Evolutionary conservation across 2,888 invertebrate genomes (phyloP).

Genomic region (Eumacrocentrus americanus): DNA sequence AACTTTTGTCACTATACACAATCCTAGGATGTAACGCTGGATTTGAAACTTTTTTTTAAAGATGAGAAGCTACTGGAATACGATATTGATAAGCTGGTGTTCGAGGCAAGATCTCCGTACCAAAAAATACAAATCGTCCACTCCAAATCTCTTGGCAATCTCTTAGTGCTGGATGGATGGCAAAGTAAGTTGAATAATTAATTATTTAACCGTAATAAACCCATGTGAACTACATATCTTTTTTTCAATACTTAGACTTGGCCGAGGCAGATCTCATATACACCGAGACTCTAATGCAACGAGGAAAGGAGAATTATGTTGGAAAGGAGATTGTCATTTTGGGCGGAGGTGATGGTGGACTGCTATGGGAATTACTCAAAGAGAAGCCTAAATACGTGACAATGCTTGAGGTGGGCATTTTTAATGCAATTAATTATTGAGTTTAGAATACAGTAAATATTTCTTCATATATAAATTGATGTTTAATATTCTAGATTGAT

Average conservation of each 20-base stretch:
- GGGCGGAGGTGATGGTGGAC: constrained; percentile 95
- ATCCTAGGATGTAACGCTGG: no score
- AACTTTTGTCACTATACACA: no score
- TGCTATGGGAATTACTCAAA: constrained; percentile 86
- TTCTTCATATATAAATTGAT: no score
- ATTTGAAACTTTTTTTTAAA: no score
- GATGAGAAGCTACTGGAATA: constrained; percentile 91
- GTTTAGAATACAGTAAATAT: no score
- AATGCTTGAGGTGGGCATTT: constrained; percentile 82
- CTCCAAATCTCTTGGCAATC: constrained; percentile 87
- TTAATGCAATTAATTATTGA: no score
- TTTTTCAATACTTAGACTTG: constrained; percentile 79
- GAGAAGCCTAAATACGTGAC: constrained; percentile 88
- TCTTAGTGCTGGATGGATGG: constrained; percentile 88
- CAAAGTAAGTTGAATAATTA: constrained; percentile 93
- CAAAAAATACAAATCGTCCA: constrained; percentile 93
- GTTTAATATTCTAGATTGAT: constrained; percentile 74
- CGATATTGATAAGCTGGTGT: constrained; percentile 83
- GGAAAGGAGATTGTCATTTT: constrained; percentile 91
- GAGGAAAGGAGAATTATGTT: constrained; percentile 80
- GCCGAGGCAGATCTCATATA: constrained; percentile 91
- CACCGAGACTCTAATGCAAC: constrained; percentile 89
- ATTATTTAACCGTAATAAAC: no score
- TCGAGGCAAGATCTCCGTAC: constrained; percentile 82
- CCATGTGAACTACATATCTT: no score